These are phyloP conservation scores for Phyllostomus discolor DNA, from an alignment of 2,113 vertebrate species.

Conservation along the genomic window DNA sequence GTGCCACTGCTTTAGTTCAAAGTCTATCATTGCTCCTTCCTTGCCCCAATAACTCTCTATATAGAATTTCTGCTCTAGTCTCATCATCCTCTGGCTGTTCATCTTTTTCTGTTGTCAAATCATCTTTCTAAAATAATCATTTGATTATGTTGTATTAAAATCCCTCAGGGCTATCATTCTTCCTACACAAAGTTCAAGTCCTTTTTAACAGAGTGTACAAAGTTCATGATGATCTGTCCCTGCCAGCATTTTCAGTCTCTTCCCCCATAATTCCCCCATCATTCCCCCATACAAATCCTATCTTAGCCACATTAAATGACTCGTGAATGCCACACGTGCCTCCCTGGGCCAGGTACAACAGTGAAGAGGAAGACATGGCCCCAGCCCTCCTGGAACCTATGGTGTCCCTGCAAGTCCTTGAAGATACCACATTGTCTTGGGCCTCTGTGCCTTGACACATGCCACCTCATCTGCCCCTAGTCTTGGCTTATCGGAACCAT, in stretches of 20 bases:
- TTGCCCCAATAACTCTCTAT: not conserved
- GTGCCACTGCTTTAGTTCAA: not conserved
- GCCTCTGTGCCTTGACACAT: not conserved
- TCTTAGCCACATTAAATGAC: not conserved
- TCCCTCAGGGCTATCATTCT: not conserved
- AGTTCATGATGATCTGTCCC: not conserved
- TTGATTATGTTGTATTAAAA: not conserved
- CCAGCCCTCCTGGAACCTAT: not conserved
- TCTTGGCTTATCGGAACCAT: not conserved
- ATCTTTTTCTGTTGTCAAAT: not conserved
- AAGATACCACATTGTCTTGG: not conserved
- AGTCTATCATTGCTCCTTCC: not conserved
- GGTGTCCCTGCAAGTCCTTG: not conserved
- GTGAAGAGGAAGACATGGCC: not conserved
- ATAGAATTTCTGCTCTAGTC: not conserved
- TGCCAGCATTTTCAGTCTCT: not conserved
- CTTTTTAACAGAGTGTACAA: not conserved
- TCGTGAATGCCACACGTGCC: rapidly evolving
- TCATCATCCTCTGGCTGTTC: not conserved
- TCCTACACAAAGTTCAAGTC: not conserved
- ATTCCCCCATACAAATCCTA: too few species aligned
- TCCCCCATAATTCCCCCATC: not conserved
- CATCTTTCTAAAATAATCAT: constrained; percentile 1
- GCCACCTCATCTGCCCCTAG: not conserved
- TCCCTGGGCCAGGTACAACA: not conserved